phyloP scores from a whole-genome alignment of 2,113 vertebrate species.

The Toxotes jaculatrix region DNA sequence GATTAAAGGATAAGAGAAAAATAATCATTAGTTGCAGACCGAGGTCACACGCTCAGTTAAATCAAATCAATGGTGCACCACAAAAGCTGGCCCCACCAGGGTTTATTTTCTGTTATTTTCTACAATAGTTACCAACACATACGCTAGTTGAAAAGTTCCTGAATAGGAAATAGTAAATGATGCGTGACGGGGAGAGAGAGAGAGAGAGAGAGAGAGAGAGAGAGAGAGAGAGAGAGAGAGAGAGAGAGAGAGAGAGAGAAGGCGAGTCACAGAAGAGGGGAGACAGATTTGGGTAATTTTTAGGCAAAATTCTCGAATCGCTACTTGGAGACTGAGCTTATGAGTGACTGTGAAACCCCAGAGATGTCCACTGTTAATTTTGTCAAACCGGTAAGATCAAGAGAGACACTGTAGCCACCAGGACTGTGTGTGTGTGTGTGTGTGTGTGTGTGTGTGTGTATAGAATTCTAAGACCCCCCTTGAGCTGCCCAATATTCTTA shows the following conservation, averaged over 20 bases:
- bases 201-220: not conserved
- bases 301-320: not conserved
- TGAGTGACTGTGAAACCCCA: constrained; percentile 2
- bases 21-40: not conserved
- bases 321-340: not conserved
- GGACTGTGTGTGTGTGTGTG: not conserved
- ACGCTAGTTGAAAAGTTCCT: constrained; percentile 3
- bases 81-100: not conserved
- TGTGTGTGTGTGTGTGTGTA: constrained; percentile 5
- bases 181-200: constrained; percentile 20
- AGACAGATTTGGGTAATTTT: constrained; percentile 16
- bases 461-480: constrained; percentile 33
- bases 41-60: not conserved
- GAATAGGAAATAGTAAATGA: constrained; percentile 32
- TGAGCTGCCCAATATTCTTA: constrained; percentile 61
- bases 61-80: not conserved
- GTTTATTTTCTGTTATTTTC: not conserved
- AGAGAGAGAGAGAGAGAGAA: constrained; percentile 3
- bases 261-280: not conserved
- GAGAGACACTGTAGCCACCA: constrained; percentile 30
- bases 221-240: not conserved
- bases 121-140: not conserved
- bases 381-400: constrained; percentile 37
- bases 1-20: not conserved
- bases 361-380: constrained; percentile 47